phyloP scores from a whole-genome alignment of 2,888 invertebrate species.

The Stenichneumon culpator region DNA sequence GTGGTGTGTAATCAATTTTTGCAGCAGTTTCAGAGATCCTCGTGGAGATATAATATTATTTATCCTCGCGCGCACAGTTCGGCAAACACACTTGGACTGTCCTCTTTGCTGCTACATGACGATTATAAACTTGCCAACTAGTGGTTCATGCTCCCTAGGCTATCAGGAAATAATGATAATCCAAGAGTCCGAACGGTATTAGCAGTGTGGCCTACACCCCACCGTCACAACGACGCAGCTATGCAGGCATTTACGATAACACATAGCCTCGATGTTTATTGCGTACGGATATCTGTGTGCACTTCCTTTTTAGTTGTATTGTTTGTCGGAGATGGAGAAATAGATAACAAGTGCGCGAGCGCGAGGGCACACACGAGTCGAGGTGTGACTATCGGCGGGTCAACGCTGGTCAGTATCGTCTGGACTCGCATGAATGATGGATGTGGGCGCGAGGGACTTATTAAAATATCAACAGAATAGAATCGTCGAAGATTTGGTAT shows the following conservation, averaged over 20 bases:
- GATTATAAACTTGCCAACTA: not conserved
- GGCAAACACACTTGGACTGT: not conserved
- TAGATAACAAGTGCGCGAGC: slow-evolving; percentile 6
- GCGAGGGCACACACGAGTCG: slow-evolving; percentile 9
- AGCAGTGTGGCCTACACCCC: not conserved
- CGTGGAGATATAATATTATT: not conserved
- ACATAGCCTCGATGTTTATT: slow-evolving; percentile 5
- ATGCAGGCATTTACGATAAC: slow-evolving; percentile 3
- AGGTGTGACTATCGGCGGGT: not conserved
- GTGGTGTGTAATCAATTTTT: not conserved
- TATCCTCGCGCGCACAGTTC: not conserved
- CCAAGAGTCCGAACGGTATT: slow-evolving; percentile 11
- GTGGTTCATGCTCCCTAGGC: not conserved
- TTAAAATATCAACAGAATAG: not conserved
- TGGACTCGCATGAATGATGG: not conserved
- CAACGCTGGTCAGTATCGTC: slow-evolving; percentile 9
- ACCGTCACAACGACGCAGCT: not conserved
- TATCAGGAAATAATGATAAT: slow-evolving; percentile 5
- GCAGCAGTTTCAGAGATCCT: not conserved
- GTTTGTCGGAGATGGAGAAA: not conserved
- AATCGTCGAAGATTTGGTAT: not conserved
- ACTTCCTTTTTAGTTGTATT: not conserved
- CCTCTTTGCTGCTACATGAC: not conserved
- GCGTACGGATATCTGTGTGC: not conserved
- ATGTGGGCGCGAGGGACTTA: not conserved